Evolutionary conservation across 2,113 vertebrate genomes (phyloP), one percentile per base, ranked within the genome.

Genomic region (Centropus bengalensis): DNA sequence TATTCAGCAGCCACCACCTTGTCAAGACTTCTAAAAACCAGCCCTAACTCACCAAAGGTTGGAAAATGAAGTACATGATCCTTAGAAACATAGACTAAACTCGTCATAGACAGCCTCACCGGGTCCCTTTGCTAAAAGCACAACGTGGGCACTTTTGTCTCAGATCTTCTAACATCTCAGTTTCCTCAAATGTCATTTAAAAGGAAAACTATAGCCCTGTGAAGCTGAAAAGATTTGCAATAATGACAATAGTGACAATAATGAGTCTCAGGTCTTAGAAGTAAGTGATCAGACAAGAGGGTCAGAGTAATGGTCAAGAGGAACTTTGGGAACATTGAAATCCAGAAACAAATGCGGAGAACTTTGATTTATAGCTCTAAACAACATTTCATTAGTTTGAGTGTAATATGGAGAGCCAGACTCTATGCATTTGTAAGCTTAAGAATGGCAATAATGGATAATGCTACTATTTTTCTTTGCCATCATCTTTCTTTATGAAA

Each of bases 381-480:
- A 73, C 16, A 74, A 15, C 8, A 54, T 91, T 80, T 81, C 13
- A 8, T 75, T 75, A 47, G 47, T 88, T 78, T 74, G 9, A 36
- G 30, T 54, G 28, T 22, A 32, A 19, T 67, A 22, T 28, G 19
- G 18, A 38, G 18, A 84, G 47, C 24, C n/a, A 69, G 19, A 13
- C 62, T 70, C 68, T 59, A 20, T 0, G 5, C 23, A 78, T 91
- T 71, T 52, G 28, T 75, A 70, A 60, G 26, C 40, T 60, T 47
- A 44, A 47, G 40, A 49, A 12, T 44, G 74, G 44, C 23, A 64
- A 54, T 55, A 81, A 47, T 30, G 45, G 26, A 24, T 79, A 51
- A 71, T 68, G 32, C 47, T 64, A 24, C 52, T 86, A 6, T 71
- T 95, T 96, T 89, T 60, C 54, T 71, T 91, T 71, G 20, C 32